Percentiles rank a stretch among this genome's conserved stretches.
These are phyloP conservation scores for Serranus cabrilla DNA, from an alignment of 2,797 vertebrate genomes.

Conservation along the genomic window DNA sequence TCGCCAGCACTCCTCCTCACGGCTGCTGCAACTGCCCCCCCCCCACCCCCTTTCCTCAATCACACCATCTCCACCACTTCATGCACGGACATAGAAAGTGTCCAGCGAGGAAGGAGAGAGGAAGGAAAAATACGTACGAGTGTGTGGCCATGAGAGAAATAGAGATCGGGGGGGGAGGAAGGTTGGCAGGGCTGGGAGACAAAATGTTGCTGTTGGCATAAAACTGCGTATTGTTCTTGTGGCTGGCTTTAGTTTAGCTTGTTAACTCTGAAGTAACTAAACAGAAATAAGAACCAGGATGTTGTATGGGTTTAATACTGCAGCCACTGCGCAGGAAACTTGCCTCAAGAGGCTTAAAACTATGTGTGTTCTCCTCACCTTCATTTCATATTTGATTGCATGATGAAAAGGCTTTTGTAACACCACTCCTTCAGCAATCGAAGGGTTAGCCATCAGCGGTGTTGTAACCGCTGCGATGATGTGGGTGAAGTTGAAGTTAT, in stretches of 20 bases:
- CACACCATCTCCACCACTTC: conserved; percentile 1
- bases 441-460: conserved; percentile 64
- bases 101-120: conserved; percentile 56
- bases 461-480: conserved; percentile 61
- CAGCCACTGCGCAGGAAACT: not conserved
- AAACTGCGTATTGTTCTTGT: conserved; percentile 81
- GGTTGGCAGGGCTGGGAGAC: conserved; percentile 68
- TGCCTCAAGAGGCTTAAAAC: not conserved
- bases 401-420: conserved; percentile 31
- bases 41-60: not conserved
- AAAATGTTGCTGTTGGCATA: conserved; percentile 83
- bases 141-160: conserved; percentile 66
- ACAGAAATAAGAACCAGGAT: conserved; percentile 48
- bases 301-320: conserved; percentile 8
- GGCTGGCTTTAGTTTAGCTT: conserved; percentile 65
- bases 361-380: not conserved
- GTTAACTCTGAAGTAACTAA: conserved; percentile 76
- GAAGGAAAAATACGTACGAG: conserved; percentile 75
- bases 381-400: conserved; percentile 23
- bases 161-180: conserved; percentile 55
- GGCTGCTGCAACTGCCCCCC: conserved; percentile 47
- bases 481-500: conserved; percentile 65
- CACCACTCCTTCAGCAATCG: conserved; percentile 53
- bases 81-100: conserved; percentile 49
- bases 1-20: conserved; percentile 37